These are phyloP conservation scores for Aratinga solstitialis DNA, from an alignment of 2,797 vertebrate genomes.

Conservation along the genomic window DNA sequence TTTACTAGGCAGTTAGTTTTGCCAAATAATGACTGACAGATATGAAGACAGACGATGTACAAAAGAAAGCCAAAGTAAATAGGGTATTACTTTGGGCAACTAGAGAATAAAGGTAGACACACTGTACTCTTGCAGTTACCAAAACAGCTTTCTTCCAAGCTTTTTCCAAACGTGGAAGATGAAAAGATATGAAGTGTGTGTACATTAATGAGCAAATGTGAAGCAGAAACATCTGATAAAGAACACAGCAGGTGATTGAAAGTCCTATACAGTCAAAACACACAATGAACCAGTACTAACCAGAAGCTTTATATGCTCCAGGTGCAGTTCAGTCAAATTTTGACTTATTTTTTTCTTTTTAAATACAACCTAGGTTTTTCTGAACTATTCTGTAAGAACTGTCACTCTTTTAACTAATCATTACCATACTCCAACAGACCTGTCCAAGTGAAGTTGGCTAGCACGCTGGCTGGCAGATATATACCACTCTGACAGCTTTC, in stretches of 20 bases:
- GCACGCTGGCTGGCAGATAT: slow-evolving; percentile 20
- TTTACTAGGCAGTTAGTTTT: neutral
- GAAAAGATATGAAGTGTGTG: neutral
- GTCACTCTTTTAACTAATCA: slow-evolving; percentile 57
- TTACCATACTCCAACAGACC: slow-evolving; percentile 53
- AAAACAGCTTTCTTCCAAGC: neutral
- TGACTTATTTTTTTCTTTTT: neutral
- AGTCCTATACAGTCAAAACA: neutral
- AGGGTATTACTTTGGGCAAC: neutral
- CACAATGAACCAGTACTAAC: neutral
- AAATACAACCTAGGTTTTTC: neutral
- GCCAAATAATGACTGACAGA: neutral
- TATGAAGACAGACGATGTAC: neutral
- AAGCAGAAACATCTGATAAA: neutral
- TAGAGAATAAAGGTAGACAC: neutral
- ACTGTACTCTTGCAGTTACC: neutral
- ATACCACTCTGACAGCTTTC: slow-evolving; percentile 51
- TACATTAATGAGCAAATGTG: neutral
- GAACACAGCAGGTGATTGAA: slow-evolving; percentile 7
- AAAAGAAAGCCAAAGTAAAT: neutral
- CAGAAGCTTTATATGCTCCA: neutral
- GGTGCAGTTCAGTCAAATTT: neutral
- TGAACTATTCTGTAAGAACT: slow-evolving; percentile 24
- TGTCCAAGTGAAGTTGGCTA: slow-evolving; percentile 49
- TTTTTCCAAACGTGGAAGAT: neutral